A percentile compares a stretch with the other conserved stretches of the same genome.
phyloP scores from a whole-genome alignment of 2,113 vertebrate species.

The Canis aureus region DNA sequence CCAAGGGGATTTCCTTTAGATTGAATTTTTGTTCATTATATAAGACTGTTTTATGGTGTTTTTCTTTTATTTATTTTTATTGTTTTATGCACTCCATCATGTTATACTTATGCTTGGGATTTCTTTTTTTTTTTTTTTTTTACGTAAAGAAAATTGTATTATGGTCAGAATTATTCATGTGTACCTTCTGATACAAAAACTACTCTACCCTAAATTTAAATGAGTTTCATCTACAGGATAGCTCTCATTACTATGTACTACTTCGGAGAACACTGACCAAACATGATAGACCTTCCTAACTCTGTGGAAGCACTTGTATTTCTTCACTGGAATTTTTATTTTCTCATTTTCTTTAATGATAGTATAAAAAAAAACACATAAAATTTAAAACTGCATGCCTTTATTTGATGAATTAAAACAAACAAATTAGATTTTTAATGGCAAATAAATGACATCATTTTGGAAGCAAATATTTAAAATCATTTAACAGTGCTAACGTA shows the following conservation, averaged over 20 bases:
- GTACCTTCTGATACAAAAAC: not conserved
- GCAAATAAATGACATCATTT: constrained; percentile 40
- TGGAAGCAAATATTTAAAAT: constrained; percentile 57
- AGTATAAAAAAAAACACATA: not conserved
- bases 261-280: constrained; percentile 19
- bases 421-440: constrained; percentile 39
- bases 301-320: constrained; percentile 18
- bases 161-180: not conserved
- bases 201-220: constrained; percentile 23
- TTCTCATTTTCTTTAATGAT: constrained; percentile 16
- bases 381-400: not conserved
- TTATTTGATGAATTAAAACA: constrained; percentile 37
- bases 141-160: not conserved
- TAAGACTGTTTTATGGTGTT: not conserved
- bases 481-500: not conserved
- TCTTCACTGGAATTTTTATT: constrained; percentile 50
- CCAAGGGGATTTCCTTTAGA: not conserved
- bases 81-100: not conserved
- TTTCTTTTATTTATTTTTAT: not conserved
- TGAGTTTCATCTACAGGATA: not conserved
- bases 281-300: not conserved
- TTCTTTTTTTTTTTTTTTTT: not conserved
- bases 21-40: constrained; percentile 19
- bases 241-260: not conserved
- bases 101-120: not conserved